Evolutionary conservation across 1,140 invertebrate genomes (phyloP).

Genomic region (Euglossa dilemma): DNA sequence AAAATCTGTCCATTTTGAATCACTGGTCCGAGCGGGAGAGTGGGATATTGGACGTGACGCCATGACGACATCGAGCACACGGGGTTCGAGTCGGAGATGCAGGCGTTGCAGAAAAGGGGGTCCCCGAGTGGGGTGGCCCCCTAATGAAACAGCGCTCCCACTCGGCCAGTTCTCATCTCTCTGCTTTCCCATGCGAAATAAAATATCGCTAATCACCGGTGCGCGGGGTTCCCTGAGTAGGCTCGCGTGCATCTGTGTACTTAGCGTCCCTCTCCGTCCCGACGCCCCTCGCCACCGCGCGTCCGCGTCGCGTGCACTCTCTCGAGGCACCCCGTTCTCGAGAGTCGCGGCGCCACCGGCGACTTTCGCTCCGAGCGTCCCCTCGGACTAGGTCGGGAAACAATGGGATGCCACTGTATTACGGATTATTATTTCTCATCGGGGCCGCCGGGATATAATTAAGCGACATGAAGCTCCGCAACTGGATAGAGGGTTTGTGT

Average conservation of each 20-base stretch:
- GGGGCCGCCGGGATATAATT: constrained; percentile 55
- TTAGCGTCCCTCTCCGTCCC: constrained; percentile 42
- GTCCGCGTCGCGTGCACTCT: constrained; percentile 17
- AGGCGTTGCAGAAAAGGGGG: constrained; percentile 16
- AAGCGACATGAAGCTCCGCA: constrained; percentile 23
- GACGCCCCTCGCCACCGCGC: constrained; percentile 3
- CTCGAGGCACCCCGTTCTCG: constrained; percentile 21
- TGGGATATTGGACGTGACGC: constrained; percentile 72
- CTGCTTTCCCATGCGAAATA: constrained; percentile 83
- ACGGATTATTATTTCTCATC: constrained; percentile 45
- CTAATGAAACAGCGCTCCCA: constrained; percentile 82
- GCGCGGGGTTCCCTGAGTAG: constrained; percentile 79
- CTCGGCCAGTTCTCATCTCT: constrained; percentile 83
- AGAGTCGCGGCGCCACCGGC: constrained; percentile 49
- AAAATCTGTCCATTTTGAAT: constrained; percentile 66
- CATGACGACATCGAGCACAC: constrained; percentile 60
- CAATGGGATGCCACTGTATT: constrained; percentile 45
- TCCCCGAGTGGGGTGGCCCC: constrained; percentile 54
- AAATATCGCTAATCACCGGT: constrained; percentile 83
- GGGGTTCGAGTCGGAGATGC: constrained; percentile 37
- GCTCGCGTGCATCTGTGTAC: constrained; percentile 72
- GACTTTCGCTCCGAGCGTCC: constrained; percentile 14
- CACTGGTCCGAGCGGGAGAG: constrained; percentile 58
- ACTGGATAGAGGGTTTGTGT: constrained; percentile 6
- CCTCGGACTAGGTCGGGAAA: constrained; percentile 58